Percentiles rank a stretch among this genome's conserved stretches.
phyloP scores from a whole-genome alignment of 2,888 invertebrate genomes.

The Rhamnusium bicolor region DNA sequence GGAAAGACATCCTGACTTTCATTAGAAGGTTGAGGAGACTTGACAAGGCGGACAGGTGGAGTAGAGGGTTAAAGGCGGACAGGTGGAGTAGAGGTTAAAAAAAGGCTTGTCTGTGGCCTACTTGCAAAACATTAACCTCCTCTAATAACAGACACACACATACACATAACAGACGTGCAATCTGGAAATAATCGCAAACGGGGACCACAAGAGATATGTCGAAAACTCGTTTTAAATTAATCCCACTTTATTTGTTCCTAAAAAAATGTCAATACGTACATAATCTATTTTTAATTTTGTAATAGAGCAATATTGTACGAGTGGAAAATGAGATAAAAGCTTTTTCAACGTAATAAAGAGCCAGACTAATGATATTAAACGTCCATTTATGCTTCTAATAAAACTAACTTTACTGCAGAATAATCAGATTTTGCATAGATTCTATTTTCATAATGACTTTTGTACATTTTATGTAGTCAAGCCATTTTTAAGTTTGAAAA shows the following conservation, averaged over 20 bases:
- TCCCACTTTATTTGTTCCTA: not conserved
- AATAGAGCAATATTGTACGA: constrained; percentile 20
- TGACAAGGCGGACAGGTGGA: no score
- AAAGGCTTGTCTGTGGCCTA: no score
- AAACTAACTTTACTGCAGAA: constrained; percentile 34
- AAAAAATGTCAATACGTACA: not conserved
- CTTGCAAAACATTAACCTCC: no score
- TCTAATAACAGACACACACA: no score
- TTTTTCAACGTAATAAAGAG: constrained; percentile 14
- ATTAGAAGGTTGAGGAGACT: no score
- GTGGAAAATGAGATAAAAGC: constrained; percentile 27
- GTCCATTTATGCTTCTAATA: constrained; percentile 24
- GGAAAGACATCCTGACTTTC: no score
- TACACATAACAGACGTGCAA: no score
- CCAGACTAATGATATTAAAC: constrained; percentile 31
- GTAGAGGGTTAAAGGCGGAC: no score
- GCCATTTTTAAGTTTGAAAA: not conserved
- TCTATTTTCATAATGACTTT: constrained; percentile 30
- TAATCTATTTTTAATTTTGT: constrained; percentile 16
- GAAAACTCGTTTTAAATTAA: no score
- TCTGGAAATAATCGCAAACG: no score
- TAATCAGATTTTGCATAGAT: constrained; percentile 32
- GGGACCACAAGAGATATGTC: no score
- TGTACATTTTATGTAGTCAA: constrained; percentile 16
- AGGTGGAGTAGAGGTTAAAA: no score